Conservation (phyloP, 2,888 invertebrate genomes). For the Tetragonula carbonaria region DNA sequence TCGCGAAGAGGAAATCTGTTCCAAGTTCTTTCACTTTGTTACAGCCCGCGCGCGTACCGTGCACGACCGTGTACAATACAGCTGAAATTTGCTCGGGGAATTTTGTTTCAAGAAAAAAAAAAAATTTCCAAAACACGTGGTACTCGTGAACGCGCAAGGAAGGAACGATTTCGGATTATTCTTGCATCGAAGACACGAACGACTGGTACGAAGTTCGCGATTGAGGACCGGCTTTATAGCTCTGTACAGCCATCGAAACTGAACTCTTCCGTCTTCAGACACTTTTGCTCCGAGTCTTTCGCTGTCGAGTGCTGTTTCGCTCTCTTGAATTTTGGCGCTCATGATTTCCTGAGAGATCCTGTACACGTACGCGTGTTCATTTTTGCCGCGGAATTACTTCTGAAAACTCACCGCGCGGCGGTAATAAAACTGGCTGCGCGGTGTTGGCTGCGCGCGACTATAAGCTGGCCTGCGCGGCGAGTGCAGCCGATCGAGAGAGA, state of each 20-base stretch:
- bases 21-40: neutral
- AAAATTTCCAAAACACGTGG: neutral
- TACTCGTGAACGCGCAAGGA: neutral
- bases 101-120: too few species aligned
- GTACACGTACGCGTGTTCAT: slow-evolving; percentile 5
- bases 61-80: neutral
- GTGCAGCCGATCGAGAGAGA: slow-evolving; percentile 49
- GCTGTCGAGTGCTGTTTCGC: too few species aligned
- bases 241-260: too few species aligned
- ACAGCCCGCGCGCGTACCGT: neutral
- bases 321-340: neutral
- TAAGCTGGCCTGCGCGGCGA: slow-evolving; percentile 16
- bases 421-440: slow-evolving; percentile 57
- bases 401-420: slow-evolving; percentile 56
- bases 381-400: slow-evolving; percentile 59
- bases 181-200: too few species aligned
- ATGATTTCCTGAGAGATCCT: neutral
- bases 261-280: neutral
- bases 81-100: neutral
- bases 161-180: neutral
- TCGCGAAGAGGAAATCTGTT: neutral
- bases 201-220: too few species aligned
- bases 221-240: too few species aligned
- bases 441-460: slow-evolving; percentile 1
- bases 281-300: neutral